Base-by-base conservation (phyloP, 2,888 invertebrate species). In the Himalopsyche anomala region DNA sequence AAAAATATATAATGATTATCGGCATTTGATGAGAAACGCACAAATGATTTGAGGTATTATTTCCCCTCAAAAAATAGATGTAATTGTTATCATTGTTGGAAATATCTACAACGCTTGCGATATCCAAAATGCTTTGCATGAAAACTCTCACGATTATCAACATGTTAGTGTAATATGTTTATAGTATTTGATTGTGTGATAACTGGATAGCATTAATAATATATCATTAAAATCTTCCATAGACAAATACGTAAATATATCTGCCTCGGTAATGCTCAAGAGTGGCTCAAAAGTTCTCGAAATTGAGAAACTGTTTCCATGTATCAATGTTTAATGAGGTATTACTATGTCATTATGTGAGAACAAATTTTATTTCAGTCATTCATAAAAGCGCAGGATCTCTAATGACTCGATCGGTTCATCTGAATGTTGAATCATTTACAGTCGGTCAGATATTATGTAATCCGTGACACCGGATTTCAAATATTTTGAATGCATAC, bases 221-320 rank as follows among this genome's bases (percentile, higher is more conserved):
- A 86, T 88, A 88, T 88, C 88, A 88, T 86, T 86, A 80, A 82
- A 83, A 85, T 88, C 88, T 88, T 88, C 88, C 88, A 88, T 87
- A 86, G 86, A 82, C 80, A 84, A 87, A 86, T 88, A 88, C 87
- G 87, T 87, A 88, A 87, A 87, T 88, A 87, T 86, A 87, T 85
- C 85, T 85, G 85, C 86, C 84, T 86, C 84, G 83, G 83, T 85
- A 86, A 87, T 87, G 88, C 88, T 88, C 88, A 88, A 88, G 85
- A 42, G 80, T 84, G 87, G 88, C 88, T 88, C 88, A 88, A 88
- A 88, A 80, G 80, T 54, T 42, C 42, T 83, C 56, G 42, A 79
- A 40, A 62, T 36, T 11, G 69, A 40, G 81, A 42, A 36, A 19
- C 19, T 17, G 28, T 69, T 84, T 56, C 55, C 81, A 81, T 81